Conservation (phyloP, 1,140 invertebrate genomes). For the Drosophila dunni region DNA sequence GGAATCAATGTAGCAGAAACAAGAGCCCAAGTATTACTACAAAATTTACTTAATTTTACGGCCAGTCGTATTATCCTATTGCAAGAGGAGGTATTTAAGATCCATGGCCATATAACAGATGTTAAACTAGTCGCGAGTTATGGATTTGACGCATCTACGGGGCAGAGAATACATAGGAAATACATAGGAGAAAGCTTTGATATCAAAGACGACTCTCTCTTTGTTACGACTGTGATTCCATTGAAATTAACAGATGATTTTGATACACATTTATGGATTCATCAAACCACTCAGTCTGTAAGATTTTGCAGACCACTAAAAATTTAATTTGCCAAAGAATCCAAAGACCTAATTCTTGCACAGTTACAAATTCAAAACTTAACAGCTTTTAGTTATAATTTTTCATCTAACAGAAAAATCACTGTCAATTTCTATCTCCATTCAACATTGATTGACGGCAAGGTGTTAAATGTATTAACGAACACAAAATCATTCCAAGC, state of each 20-base stretch:
- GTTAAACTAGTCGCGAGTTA: too few species aligned
- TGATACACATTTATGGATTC: background rate
- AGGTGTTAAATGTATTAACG: too few species aligned
- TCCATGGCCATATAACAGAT: background rate
- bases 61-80: constrained; percentile 2
- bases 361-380: too few species aligned
- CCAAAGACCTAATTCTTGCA: too few species aligned
- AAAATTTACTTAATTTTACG: constrained; percentile 10
- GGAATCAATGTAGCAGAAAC: constrained; percentile 4
- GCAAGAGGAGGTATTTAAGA: constrained; percentile 9
- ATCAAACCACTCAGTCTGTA: background rate
- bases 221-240: constrained; percentile 5
- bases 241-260: constrained; percentile 9
- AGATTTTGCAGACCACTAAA: constrained; percentile 27
- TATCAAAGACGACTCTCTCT: constrained; percentile 6
- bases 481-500: too few species aligned
- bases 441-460: too few species aligned
- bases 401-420: too few species aligned
- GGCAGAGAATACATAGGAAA: constrained; percentile 2
- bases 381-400: too few species aligned
- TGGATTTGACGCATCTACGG: background rate
- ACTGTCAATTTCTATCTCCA: too few species aligned
- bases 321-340: too few species aligned
- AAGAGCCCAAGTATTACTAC: constrained; percentile 8
- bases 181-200: background rate